phyloP scores from a whole-genome alignment of 1,140 invertebrate genomes.

The Drosophila sturtevanti region DNA sequence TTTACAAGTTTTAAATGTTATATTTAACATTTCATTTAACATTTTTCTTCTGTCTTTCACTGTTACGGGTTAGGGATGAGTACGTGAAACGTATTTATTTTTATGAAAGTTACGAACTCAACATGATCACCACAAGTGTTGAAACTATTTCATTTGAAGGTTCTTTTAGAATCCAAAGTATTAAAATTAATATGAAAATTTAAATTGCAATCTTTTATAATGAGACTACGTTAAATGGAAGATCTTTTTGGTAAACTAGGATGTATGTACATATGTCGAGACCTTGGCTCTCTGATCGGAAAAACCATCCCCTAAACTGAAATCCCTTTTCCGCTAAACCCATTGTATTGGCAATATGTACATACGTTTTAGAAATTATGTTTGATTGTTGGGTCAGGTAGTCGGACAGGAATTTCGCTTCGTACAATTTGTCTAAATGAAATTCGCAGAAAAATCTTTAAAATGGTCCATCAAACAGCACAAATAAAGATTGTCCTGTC shows the following conservation, averaged over 20 bases:
- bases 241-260: slow-evolving; percentile 17
- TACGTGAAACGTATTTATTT: not conserved
- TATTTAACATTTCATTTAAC: not conserved
- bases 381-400: slow-evolving; percentile 27
- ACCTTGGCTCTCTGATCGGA: slow-evolving; percentile 53
- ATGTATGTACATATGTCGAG: not conserved
- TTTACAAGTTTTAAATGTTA: not conserved
- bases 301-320: slow-evolving; percentile 41
- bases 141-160: too few relatives aligned
- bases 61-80: not conserved
- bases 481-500: not conserved
- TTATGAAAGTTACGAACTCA: not conserved
- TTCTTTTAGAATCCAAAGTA: slow-evolving; percentile 16
- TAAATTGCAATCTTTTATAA: not conserved
- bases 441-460: not conserved
- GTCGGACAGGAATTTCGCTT: not conserved
- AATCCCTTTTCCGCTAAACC: not conserved
- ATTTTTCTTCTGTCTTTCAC: not conserved
- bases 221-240: slow-evolving; percentile 28
- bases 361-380: not conserved
- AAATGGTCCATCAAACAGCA: not conserved
- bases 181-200: too few relatives aligned
- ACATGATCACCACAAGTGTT: not conserved
- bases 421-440: slow-evolving; percentile 1
- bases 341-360: slow-evolving; percentile 21